Percentiles rank a stretch among this genome's conserved stretches.
Evolutionary conservation across 2,113 vertebrate species (phyloP).

Genomic region (Cyanistes caeruleus): DNA sequence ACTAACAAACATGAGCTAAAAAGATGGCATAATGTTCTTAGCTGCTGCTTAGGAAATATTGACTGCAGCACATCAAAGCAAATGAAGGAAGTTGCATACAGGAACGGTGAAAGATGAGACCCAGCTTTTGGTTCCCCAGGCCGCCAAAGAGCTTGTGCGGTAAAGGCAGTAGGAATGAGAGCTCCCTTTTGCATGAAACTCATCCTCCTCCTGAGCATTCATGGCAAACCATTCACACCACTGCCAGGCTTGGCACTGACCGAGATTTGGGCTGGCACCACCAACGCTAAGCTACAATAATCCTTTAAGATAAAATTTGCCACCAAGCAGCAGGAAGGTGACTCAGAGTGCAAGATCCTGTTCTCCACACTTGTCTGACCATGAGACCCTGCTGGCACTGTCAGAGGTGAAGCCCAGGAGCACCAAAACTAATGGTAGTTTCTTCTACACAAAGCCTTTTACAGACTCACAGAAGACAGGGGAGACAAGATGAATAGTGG

Average conservation of each 20-base stretch:
- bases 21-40: not conserved
- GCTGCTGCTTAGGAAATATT: not conserved
- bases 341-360: not conserved
- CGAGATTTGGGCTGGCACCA: not conserved
- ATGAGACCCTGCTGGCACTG: not conserved
- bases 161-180: not conserved
- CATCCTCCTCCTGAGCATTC: not conserved
- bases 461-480: not conserved
- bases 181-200: not conserved
- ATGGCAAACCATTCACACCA: not conserved
- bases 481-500: not conserved
- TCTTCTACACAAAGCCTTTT: not conserved
- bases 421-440: not conserved
- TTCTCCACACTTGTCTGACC: not conserved
- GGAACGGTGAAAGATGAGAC: not conserved
- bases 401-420: not conserved
- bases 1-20: not conserved
- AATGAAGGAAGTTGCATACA: not conserved
- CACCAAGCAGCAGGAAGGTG: not conserved
- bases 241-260: not conserved
- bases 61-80: not conserved
- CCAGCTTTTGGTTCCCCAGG: not conserved
- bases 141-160: not conserved
- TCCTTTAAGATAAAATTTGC: slow-evolving; percentile 1
- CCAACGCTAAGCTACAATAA: not conserved